A percentile compares a stretch with the other conserved stretches of the same genome.
phyloP scores from a whole-genome alignment of 2,888 invertebrate species.

The Brachyopa scutellaris region DNA sequence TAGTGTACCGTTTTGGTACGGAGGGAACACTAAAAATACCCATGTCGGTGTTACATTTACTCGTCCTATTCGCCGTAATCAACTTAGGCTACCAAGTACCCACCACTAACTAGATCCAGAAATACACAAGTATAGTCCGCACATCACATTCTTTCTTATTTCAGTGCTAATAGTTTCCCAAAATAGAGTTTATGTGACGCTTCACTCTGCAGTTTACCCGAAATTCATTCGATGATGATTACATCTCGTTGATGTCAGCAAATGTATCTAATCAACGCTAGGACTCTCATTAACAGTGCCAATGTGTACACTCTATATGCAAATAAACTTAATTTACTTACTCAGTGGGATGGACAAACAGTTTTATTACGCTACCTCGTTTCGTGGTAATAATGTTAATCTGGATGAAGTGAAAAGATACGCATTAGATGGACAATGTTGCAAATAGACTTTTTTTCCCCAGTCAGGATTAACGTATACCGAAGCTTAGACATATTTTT shows the following conservation, averaged over 20 bases:
- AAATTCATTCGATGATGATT: slow-evolving; percentile 1
- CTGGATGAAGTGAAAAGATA: background rate
- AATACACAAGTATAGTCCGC: too few relatives aligned
- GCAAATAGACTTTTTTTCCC: too few relatives aligned
- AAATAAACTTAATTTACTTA: slow-evolving; percentile 28
- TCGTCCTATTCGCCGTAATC: too few relatives aligned
- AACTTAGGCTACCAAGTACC: too few relatives aligned
- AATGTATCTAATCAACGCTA: slow-evolving; percentile 5
- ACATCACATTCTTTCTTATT: background rate
- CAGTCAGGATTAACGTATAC: background rate
- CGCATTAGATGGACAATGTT: background rate
- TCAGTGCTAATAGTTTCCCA: background rate
- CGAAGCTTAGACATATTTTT: background rate
- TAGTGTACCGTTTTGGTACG: too few relatives aligned
- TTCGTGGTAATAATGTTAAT: background rate
- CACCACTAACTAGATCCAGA: too few relatives aligned
- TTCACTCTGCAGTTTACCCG: background rate
- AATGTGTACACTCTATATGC: background rate
- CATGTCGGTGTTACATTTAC: too few relatives aligned
- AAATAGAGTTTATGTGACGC: background rate
- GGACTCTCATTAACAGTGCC: background rate
- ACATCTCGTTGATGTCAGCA: slow-evolving; percentile 8
- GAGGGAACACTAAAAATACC: too few relatives aligned
- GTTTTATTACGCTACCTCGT: background rate
- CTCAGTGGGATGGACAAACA: slow-evolving; percentile 9